These are phyloP conservation scores for Hoplias malabaricus DNA, from an alignment of 2,113 vertebrate species.

Conservation along the genomic window DNA sequence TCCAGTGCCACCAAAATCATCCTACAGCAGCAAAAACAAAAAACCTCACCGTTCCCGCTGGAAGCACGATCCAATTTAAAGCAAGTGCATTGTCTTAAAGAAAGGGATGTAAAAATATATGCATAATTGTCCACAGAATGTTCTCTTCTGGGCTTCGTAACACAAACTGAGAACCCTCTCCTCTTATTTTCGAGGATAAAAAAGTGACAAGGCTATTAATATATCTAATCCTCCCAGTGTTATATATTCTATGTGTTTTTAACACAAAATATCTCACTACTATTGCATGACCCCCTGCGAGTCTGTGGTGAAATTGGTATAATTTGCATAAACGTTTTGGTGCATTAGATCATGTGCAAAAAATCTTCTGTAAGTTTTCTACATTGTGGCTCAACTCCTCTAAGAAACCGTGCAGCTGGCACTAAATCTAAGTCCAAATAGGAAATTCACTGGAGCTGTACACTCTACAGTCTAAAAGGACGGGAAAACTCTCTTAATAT, in stretches of 20 bases:
- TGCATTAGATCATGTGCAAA: constrained; percentile 78
- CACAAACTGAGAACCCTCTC: constrained; percentile 65
- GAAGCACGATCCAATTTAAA: constrained; percentile 52
- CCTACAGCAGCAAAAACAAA: constrained; percentile 8
- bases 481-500: not conserved
- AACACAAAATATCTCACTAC: constrained; percentile 37
- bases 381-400: not conserved
- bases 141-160: constrained; percentile 54
- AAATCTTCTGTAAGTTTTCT: constrained; percentile 25
- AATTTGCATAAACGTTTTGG: constrained; percentile 75
- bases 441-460: not conserved
- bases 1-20: constrained; percentile 23
- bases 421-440: constrained; percentile 6
- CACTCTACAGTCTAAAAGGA: not conserved
- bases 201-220: constrained; percentile 39
- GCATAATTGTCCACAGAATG: constrained; percentile 58
- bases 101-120: constrained; percentile 78
- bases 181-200: constrained; percentile 60
- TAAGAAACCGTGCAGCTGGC: not conserved
- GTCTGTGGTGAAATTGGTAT: constrained; percentile 74
- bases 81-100: constrained; percentile 62
- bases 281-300: constrained; percentile 67
- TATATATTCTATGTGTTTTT: constrained; percentile 15
- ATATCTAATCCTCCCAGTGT: constrained; percentile 41
- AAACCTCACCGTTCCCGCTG: constrained; percentile 57